Evolutionary conservation across 2,888 invertebrate species (phyloP).

Genomic region (Helicoverpa assulta): DNA sequence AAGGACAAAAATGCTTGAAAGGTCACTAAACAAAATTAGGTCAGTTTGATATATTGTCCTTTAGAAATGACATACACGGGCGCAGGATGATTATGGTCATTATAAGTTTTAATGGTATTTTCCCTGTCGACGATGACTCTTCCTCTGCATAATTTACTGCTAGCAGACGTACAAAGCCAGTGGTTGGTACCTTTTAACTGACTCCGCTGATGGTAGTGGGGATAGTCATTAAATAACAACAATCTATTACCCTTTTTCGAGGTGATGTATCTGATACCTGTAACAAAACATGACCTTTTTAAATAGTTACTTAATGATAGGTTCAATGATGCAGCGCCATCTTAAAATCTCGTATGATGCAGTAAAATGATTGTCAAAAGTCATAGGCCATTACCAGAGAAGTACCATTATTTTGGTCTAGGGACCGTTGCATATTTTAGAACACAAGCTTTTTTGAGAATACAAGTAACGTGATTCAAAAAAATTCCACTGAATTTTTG

Average conservation of each 20-base stretch:
- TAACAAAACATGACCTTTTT: constrained; percentile 5
- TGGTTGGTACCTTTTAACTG: constrained; percentile 22
- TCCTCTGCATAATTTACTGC: constrained; percentile 32
- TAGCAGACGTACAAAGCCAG: constrained; percentile 38
- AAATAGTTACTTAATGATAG: too few species aligned
- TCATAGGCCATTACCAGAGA: too few species aligned
- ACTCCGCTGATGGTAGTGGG: constrained; percentile 32
- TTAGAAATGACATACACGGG: constrained; percentile 18
- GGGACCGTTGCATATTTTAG: too few species aligned
- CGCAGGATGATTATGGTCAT: constrained; percentile 42
- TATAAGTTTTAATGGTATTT: constrained; percentile 8
- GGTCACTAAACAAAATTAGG: not conserved
- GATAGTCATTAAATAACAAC: constrained; percentile 37
- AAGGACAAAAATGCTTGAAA: too few species aligned
- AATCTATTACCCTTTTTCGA: constrained; percentile 34
- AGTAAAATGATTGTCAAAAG: too few species aligned
- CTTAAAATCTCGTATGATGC: too few species aligned
- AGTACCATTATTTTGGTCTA: too few species aligned
- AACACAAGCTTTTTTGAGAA: too few species aligned
- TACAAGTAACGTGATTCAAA: too few species aligned
- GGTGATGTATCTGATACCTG: constrained; percentile 38
- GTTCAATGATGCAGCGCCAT: too few species aligned
- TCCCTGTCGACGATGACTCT: constrained; percentile 21
- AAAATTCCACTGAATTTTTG: too few species aligned
- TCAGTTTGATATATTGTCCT: constrained; percentile 27